phyloP scores from a whole-genome alignment of 2,797 vertebrate species.

The Emys orbicularis region DNA sequence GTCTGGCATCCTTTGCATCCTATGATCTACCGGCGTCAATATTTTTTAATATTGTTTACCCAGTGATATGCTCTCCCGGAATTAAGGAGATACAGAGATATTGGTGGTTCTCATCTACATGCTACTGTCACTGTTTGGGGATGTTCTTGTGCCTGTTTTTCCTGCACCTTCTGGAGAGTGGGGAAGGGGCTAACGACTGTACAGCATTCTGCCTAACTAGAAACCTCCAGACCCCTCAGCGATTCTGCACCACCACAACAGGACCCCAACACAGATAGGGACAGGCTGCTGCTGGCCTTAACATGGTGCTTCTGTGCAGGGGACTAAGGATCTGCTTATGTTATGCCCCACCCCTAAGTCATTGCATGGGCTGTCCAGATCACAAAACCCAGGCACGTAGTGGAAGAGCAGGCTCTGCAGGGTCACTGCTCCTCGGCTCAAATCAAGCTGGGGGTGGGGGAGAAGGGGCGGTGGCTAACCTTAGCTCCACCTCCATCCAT shows the following conservation, averaged over 20 bases:
- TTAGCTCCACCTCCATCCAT: fast-evolving
- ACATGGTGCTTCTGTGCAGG: neutral
- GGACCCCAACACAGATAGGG: fast-evolving
- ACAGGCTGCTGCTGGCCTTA: neutral
- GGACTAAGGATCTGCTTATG: neutral
- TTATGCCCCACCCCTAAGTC: neutral
- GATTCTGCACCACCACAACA: fast-evolving
- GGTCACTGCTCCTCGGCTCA: neutral
- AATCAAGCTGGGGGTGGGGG: neutral
- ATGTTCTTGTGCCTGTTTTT: neutral
- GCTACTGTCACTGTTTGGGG: neutral
- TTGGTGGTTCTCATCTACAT: fast-evolving
- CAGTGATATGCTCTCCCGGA: neutral
- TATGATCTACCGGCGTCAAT: fast-evolving
- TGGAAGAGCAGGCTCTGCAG: neutral
- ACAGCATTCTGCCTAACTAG: neutral
- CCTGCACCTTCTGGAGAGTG: fast-evolving
- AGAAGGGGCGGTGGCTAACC: neutral
- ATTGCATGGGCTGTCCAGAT: neutral
- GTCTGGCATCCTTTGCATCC: neutral
- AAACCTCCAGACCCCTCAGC: neutral
- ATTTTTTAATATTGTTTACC: neutral
- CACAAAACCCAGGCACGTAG: neutral
- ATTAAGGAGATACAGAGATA: neutral
- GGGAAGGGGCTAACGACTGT: neutral